phyloP scores from a whole-genome alignment of 2,113 vertebrate species.

The Trogon melanurus region DNA sequence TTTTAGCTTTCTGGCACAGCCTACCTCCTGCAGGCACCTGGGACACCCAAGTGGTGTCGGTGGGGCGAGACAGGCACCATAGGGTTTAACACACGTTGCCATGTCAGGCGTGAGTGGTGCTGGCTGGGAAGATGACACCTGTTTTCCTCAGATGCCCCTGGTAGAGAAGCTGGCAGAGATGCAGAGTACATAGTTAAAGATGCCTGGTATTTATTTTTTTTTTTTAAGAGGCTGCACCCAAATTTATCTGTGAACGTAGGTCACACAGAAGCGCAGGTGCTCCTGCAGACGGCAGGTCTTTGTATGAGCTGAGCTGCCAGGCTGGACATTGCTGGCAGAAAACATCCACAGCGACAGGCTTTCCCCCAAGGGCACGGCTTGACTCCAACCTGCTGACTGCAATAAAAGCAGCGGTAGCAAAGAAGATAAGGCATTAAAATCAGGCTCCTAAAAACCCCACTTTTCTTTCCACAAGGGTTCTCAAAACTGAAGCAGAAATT shows the following conservation, averaged over 20 bases:
- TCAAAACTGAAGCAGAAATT: not conserved
- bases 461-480: not conserved
- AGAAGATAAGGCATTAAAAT: not conserved
- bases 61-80: accelerated
- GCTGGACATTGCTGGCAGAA: not conserved
- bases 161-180: not conserved
- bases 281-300: not conserved
- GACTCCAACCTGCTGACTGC: not conserved
- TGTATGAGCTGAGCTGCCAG: not conserved
- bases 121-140: not conserved
- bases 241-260: not conserved
- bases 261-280: not conserved
- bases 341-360: not conserved
- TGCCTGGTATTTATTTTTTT: not conserved
- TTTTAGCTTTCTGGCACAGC: constrained; percentile 2
- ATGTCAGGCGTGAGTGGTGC: accelerated
- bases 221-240: not conserved
- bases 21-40: not conserved
- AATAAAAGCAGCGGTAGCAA: not conserved
- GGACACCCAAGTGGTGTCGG: not conserved
- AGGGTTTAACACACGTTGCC: not conserved
- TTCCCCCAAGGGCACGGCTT: not conserved
- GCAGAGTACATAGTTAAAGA: not conserved
- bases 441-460: not conserved
- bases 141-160: not conserved